Base-by-base conservation (phyloP, 2,888 invertebrate genomes). In the Cynaeus angustus region DNA sequence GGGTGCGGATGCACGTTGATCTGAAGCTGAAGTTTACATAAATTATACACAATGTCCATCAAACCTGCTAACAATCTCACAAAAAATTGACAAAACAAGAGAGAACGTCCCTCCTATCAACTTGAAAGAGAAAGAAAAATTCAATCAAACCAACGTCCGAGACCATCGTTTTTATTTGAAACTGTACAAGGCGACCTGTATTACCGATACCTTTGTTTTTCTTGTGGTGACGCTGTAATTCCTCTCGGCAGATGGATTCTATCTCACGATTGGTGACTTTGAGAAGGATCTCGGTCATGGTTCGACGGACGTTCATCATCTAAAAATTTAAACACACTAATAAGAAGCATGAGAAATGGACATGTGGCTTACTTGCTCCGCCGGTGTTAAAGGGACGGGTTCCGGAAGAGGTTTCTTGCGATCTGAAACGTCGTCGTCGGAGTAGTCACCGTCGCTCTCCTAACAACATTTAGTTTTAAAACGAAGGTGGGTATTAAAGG, bases 191-290 rank as follows among this genome's bases (percentile, higher is more conserved):
- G 10, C 5, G 7, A 10, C 12, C 48, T 66, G 64, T 68, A 68
- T 71, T 74, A 72, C 78, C 83, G 88, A 90, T 94, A 94, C 94
- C 94, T 94, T 94, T 94, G 83, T 87, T 84, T 76, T 83, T 85
- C 74, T 82, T 83, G 86, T 90, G 89, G 82, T 91, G 90, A 87
- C 91, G 92, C 88, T 90, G 92, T 86, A 92, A 89, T 84, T 95
- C 94, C 87, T 97, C 96, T 85, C 91, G 90, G 86, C 95, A 94
- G 82, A 97, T 91, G 81, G 88, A 88, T 81, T 90, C 88, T 83
- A 98, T 94, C 88, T 97, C 95, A 85, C 92, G 91, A 85, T 94
- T 94, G 16, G 98, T 98, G 80, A 97, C 97, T 85, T 96, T 96
- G 79, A 98, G 89, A 71, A 99, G 90, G 80, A 98, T 93, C 87